Base-by-base conservation (phyloP, 2,888 invertebrate genomes). In the Taphrorychus bicolor region DNA sequence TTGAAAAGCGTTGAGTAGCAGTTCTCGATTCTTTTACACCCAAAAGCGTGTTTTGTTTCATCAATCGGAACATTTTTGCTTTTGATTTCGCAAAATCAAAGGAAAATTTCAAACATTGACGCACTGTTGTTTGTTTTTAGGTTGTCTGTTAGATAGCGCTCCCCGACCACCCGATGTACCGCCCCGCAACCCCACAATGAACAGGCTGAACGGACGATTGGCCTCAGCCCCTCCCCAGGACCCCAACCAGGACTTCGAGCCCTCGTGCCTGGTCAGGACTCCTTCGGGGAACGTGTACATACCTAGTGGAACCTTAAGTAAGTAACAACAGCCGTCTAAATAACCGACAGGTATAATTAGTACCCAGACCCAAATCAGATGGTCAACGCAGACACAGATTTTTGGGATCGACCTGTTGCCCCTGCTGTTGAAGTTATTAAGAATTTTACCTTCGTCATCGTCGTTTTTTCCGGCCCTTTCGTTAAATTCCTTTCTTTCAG, bases 241-340 rank as follows among this genome's bases (percentile, higher is more conserved):
- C 80, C 85, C 89, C 60, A 76, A 76, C 70, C 81, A 82, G 75
- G 94, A 94, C 83, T 93, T 94, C 83, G 94, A 94, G 84, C 93
- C 94, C 76, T 92, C 94, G 81, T 94, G 94, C 83, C 89, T 95
- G 79, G 94, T 94, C 78, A 88, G 94, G 83, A 94, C 94, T 74
- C 93, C 94, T 75, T 95, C 94, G 76, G 95, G 95, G 82, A 94
- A 94, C 86, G 93, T 95, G 82, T 95, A 94, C 87, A 94, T 95
- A 88, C 94, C 94, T 83, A 91, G 93, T 86, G 91, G 90, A 85
- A 86, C 86, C 79, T 80, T 85, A 81, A 86, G 86, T 86, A 81
- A 86, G 85, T 85, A 54, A 3, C n/a, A n/a, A n/a, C n/a, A 7
- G 5, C 32, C 32, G 0, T 32, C 11, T 32, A 32, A 32, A 32